phyloP scores from a whole-genome alignment of 2,797 vertebrate genomes.

The Epinephelus awoara region DNA sequence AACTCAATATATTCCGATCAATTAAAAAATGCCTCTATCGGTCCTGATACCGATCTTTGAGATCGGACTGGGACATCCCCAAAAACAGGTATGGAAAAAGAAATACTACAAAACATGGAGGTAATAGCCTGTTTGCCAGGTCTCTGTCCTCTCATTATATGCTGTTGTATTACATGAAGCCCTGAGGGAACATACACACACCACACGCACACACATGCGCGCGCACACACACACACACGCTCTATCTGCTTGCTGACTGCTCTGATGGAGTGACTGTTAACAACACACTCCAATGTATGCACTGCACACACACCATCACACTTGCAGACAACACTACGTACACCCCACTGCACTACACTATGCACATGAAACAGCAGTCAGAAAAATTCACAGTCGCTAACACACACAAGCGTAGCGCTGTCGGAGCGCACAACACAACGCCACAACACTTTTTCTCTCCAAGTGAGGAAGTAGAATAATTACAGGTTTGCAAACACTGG shows the following conservation, averaged over 20 bases:
- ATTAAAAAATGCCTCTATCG: no score
- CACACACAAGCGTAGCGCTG: no score
- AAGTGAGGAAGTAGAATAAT: no score
- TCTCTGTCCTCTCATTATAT: conserved; percentile 10
- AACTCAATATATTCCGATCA: no score
- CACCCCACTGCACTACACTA: no score
- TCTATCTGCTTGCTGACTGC: neutral
- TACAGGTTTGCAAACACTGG: no score
- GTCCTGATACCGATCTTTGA: no score
- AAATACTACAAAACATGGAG: conserved; percentile 8
- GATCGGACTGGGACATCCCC: no score
- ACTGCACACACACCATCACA: neutral
- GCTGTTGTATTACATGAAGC: neutral
- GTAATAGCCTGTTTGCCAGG: conserved; percentile 15
- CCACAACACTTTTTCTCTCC: no score
- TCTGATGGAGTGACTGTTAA: neutral
- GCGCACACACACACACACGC: conserved; percentile 12
- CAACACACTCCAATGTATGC: neutral
- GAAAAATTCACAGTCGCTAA: neutral
- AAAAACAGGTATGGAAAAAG: neutral
- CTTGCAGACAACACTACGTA: neutral
- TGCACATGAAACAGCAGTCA: neutral
- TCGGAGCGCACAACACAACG: no score
- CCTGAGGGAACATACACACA: neutral
- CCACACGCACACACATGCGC: conserved; percentile 1